Evolutionary conservation across 2,797 vertebrate species (phyloP), one percentile per base, ranked within the genome.

Genomic region (Dicrostonyx torquatus): DNA sequence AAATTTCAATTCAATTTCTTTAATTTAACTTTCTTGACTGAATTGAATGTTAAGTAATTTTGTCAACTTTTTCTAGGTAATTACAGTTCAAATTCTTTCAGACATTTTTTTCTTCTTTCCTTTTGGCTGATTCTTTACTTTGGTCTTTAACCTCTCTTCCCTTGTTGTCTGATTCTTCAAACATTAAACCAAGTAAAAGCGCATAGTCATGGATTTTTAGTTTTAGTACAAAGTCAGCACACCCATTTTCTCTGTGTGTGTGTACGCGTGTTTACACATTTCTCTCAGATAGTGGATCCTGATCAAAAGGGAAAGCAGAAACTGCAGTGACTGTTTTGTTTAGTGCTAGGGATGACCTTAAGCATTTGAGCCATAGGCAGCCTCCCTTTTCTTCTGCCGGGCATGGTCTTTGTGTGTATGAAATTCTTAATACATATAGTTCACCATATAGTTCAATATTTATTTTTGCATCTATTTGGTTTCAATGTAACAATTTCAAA

Each of bases 21-120:
- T 91, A 92, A 94, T 76, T 94, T 84, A 83, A 90, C 20, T 48
- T 87, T 82, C 68, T 77, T 76, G 14, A 70, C 29, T 31, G 64
- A 86, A 80, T 76, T 90, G 79, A 62, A 24, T 45, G 83, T 79
- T 93, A 86, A 79, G 37, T 76, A 88, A 91, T 90, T 94, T 86
- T 12, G 84, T 78, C 34, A n/a, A 48, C 20, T 31, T 93, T 13
- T 78, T 82, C 12, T 50, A 87, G 11, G 29, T 50, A 90, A 93
- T 75, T 79, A 43, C 0, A 89, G 15, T 79, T 92, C 34, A 79
- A 82, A 58, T 62, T 14, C 73, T 48, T 85, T 82, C 10, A 70
- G 34, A 37, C 20, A 11, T 43, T 6, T 82, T 82, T 50, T 11
- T 8, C 24, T 83, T 53, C 24, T 93, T 75, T 78, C 24, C 22